These are phyloP conservation scores for Spinibarbus caldwelli DNA, from an alignment of 2,797 vertebrate genomes.

Conservation along the genomic window DNA sequence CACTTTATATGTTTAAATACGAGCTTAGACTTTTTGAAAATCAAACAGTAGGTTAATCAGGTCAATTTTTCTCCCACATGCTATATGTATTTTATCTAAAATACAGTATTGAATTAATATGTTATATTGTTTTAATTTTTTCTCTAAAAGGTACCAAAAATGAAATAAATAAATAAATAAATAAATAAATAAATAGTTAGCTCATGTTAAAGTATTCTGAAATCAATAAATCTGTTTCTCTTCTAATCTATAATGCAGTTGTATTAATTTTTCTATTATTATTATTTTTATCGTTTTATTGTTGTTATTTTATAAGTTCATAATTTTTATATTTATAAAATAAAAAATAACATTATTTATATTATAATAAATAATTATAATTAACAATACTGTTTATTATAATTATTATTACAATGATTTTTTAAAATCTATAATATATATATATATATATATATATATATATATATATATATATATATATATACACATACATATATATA, in stretches of 20 bases:
- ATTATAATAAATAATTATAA: not conserved
- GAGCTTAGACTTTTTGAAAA: not conserved
- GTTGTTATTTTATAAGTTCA: not conserved
- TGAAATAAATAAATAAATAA: not conserved
- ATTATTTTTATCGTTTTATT: not conserved
- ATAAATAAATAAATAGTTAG: not conserved
- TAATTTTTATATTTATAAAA: not conserved
- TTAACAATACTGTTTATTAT: not conserved
- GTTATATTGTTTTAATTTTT: not conserved
- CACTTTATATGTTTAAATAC: not conserved
- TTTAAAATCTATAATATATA: too few relatives aligned
- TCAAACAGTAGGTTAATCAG: not conserved
- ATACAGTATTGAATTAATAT: not conserved
- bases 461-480: too few relatives aligned
- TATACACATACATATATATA: not conserved
- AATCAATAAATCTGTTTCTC: too few relatives aligned
- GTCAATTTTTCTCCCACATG: not conserved
- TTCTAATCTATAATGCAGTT: not conserved
- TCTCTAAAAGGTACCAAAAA: not conserved
- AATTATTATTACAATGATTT: not conserved
- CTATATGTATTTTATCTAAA: not conserved
- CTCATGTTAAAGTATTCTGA: not conserved
- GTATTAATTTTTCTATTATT: not conserved
- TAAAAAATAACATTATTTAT: too few relatives aligned
- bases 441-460: too few relatives aligned